These are phyloP conservation scores for Aleadryas rufinucha DNA, from an alignment of 2,113 vertebrate genomes.

Conservation along the genomic window DNA sequence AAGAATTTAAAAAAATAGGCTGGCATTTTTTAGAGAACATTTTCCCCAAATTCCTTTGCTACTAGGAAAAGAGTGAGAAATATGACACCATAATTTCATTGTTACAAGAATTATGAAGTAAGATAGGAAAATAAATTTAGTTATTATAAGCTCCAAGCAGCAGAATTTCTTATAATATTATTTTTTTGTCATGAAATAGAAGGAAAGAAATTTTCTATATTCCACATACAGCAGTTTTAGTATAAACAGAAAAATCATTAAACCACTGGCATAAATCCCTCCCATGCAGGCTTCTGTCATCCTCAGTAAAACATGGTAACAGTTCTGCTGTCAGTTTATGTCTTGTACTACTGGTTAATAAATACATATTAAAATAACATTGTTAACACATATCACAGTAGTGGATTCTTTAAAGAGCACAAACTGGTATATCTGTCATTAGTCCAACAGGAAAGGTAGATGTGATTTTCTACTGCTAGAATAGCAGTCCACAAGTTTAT, in stretches of 20 bases:
- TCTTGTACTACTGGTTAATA: background rate
- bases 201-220: background rate
- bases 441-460: background rate
- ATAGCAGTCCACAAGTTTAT: background rate
- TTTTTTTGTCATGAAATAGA: background rate
- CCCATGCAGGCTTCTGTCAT: background rate
- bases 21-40: background rate
- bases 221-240: background rate
- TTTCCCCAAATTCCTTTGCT: background rate
- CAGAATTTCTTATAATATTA: background rate
- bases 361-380: background rate
- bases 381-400: background rate
- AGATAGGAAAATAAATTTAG: background rate
- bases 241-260: constrained; percentile 14
- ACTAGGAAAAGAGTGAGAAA: background rate
- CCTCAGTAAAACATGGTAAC: background rate
- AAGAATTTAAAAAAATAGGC: background rate
- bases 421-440: background rate
- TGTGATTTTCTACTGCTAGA: background rate
- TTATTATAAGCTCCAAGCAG: background rate
- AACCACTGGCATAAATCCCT: background rate
- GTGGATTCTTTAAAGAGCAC: background rate
- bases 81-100: background rate
- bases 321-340: background rate
- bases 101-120: background rate